Percentiles rank a stretch among this genome's conserved stretches.
These are phyloP conservation scores for Collichthys lucidus DNA, from an alignment of 2,113 vertebrate genomes.

Conservation along the genomic window DNA sequence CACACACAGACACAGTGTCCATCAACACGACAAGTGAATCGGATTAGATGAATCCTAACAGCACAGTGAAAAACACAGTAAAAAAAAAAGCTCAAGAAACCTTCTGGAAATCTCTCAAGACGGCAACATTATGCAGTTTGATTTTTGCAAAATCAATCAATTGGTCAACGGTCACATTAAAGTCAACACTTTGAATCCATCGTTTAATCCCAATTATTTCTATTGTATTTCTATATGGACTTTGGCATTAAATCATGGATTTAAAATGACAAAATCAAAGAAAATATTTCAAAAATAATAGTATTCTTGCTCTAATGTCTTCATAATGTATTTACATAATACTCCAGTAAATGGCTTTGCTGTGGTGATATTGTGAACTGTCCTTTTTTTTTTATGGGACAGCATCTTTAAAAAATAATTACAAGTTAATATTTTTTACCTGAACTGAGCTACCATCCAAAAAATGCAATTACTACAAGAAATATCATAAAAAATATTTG, in stretches of 20 bases:
- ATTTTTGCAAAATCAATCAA: slow-evolving; percentile 9
- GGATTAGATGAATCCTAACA: background rate
- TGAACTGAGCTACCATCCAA: background rate
- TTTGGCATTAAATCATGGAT: background rate
- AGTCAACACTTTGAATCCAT: background rate
- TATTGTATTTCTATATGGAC: background rate
- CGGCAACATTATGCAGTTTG: no score
- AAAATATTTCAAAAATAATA: background rate
- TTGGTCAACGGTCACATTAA: background rate
- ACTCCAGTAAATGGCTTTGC: background rate
- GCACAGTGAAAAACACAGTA: background rate
- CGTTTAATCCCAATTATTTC: background rate
- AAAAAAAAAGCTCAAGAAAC: no score
- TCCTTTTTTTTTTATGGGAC: background rate
- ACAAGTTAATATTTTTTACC: background rate
- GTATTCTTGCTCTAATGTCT: background rate
- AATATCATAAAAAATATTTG: slow-evolving; percentile 51
- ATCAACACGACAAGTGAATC: background rate
- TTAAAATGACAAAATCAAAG: background rate
- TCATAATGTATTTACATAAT: background rate
- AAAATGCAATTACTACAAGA: background rate
- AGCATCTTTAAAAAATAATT: background rate
- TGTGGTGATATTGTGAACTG: background rate
- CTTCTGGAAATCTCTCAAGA: background rate
- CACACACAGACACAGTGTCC: slow-evolving; percentile 31